These are phyloP conservation scores for Stenolophus ochropezus DNA, from an alignment of 2,888 invertebrate species.

Conservation along the genomic window DNA sequence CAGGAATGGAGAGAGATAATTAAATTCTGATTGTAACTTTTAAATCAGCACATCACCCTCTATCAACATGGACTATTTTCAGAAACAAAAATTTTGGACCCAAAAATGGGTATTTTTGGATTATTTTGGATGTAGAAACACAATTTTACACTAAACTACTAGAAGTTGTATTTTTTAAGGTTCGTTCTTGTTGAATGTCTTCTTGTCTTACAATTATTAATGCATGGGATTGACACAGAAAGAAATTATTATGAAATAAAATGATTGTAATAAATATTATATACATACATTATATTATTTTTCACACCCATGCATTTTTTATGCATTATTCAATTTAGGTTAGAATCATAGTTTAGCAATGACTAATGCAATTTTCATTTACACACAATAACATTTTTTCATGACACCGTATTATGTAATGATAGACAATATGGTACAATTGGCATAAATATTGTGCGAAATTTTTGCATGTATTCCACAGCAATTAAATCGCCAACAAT, in stretches of 20 bases:
- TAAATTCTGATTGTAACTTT: too few relatives aligned
- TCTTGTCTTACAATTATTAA: too few relatives aligned
- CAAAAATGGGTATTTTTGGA: too few relatives aligned
- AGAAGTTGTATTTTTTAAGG: too few relatives aligned
- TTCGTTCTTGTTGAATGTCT: too few relatives aligned
- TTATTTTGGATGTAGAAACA: too few relatives aligned
- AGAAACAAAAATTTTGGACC: too few relatives aligned
- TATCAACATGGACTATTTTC: too few relatives aligned
- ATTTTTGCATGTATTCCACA: background rate
- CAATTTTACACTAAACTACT: too few relatives aligned
- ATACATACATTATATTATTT: background rate
- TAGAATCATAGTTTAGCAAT: background rate
- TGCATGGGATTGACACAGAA: too few relatives aligned
- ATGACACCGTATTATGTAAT: background rate
- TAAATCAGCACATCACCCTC: too few relatives aligned
- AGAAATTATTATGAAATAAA: background rate
- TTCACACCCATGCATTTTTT: background rate
- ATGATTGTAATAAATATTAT: background rate
- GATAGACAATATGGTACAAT: background rate
- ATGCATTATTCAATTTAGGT: background rate
- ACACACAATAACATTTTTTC: background rate
- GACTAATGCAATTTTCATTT: constrained; percentile 1
- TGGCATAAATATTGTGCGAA: background rate
- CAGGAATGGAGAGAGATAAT: too few relatives aligned
- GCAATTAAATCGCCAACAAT: background rate